Conservation (phyloP, 2,888 invertebrate genomes). For the Troides helena region DNA sequence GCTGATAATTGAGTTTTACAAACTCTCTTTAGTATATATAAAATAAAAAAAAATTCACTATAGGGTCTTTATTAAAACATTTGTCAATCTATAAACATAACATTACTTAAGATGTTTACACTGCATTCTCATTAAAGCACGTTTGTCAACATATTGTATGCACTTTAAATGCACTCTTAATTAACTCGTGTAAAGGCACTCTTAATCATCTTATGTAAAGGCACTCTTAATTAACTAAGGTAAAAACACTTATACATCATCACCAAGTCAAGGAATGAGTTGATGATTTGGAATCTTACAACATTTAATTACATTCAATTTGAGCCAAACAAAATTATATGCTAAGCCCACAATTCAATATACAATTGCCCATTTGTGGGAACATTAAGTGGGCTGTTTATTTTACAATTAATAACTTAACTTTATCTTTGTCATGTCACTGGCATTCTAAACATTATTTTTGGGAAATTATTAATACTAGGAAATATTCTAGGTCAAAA, state of each 20-base stretch:
- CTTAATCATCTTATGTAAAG: neutral
- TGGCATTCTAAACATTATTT: neutral
- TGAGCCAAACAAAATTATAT: neutral
- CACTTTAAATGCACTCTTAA: constrained; percentile 5
- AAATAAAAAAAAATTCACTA: neutral
- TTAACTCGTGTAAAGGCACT: neutral
- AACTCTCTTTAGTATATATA: too few species aligned
- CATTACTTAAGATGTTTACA: neutral
- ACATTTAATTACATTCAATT: neutral
- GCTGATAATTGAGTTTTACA: too few species aligned
- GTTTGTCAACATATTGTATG: constrained; percentile 13
- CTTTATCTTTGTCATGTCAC: constrained; percentile 9
- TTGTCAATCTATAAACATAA: neutral
- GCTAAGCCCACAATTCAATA: neutral
- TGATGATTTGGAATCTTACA: neutral
- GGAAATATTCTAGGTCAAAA: neutral
- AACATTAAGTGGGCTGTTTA: too few species aligned
- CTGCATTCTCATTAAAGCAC: constrained; percentile 11
- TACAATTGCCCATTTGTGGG: neutral
- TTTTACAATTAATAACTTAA: neutral
- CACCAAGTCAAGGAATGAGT: neutral
- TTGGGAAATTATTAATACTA: neutral
- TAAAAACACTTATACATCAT: neutral
- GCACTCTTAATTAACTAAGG: neutral
- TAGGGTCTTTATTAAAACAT: neutral